Evolutionary conservation across 2,797 vertebrate species (phyloP), one percentile per base, ranked within the genome.

Genomic region (Melanotaenia maccullochi): DNA sequence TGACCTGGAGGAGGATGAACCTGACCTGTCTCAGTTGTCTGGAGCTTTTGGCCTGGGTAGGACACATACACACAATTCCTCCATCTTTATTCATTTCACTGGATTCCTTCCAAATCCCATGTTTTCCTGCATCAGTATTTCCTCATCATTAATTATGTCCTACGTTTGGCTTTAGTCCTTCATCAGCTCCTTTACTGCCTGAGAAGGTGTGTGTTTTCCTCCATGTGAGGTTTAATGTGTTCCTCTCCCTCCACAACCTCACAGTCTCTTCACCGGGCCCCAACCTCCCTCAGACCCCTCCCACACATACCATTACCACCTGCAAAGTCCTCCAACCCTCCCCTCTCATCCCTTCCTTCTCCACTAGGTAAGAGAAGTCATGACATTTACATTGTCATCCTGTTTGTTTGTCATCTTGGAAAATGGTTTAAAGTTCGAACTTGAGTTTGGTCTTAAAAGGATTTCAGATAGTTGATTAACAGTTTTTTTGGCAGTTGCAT

Each of bases 1-100:
- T 0, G 96, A 96, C 87, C 88, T 96, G 75, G 96, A 97, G 84
- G 97, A 97, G 88, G 97, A 97, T 0, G 96, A 97, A 0, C 91
- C 95, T 3, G 95, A 96, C 24, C 56, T 85, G 25, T 76, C 92
- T 0, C 87, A 82, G 66, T 66, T 93, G 36, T 78, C 90, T 1
- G 87, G 76, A 65, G 76, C 85, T 47, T 92, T 92, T 24, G 80
- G 74, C 78, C 76, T 93, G 73, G 94, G 96, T 97, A 93, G 85
- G 93, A 9, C n/a, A 2, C 14, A 4, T n/a, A 9, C 33, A 28
- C 63, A 62, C 58, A 58, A 1, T 22, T 30, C n/a, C 55, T 32
- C 22, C 35, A 16, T 16, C 30, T 60, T 6, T 33, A 2, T 69
- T 20, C 32, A 38, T 35, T 5, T 56, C 22, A 36, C 44, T n/a